Conservation (phyloP, 1,140 invertebrate species). For the Plutomurus gul region DNA sequence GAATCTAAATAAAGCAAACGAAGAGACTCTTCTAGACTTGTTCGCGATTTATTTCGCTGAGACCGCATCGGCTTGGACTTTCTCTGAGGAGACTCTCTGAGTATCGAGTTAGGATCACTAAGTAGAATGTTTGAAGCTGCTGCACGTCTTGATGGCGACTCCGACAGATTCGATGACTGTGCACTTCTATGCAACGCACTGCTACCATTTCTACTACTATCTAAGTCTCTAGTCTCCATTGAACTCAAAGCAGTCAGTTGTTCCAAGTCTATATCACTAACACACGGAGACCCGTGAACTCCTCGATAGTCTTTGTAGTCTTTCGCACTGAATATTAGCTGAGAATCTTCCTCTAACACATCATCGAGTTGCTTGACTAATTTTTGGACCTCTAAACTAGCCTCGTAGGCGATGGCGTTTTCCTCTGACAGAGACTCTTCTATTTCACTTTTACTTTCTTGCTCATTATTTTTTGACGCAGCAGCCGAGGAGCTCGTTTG, state of each 20-base stretch:
- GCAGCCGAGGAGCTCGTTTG: neutral
- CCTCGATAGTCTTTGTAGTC: slow-evolving; percentile 80
- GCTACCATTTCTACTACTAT: slow-evolving; percentile 31
- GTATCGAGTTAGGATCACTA: neutral
- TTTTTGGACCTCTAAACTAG: neutral
- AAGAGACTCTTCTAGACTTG: slow-evolving; percentile 49
- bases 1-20: slow-evolving; percentile 45
- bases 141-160: neutral
- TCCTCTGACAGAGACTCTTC: neutral
- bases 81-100: slow-evolving; percentile 21
- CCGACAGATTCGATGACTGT: neutral
- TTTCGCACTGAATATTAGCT: slow-evolving; percentile 73
- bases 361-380: neutral
- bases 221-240: slow-evolving; percentile 61
- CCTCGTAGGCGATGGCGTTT: neutral
- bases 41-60: slow-evolving; percentile 18
- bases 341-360: slow-evolving; percentile 57
- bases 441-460: slow-evolving; percentile 2
- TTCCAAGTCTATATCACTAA: slow-evolving; percentile 76
- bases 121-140: neutral
- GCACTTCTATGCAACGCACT: neutral
- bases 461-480: neutral
- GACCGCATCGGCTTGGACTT: neutral
- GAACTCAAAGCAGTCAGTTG: slow-evolving; percentile 73
- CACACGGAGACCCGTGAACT: slow-evolving; percentile 65